A percentile compares a stretch with the other conserved stretches of the same genome.
These are phyloP conservation scores for Dolichoris vasculosae DNA, from an alignment of 1,140 invertebrate genomes.

Conservation along the genomic window DNA sequence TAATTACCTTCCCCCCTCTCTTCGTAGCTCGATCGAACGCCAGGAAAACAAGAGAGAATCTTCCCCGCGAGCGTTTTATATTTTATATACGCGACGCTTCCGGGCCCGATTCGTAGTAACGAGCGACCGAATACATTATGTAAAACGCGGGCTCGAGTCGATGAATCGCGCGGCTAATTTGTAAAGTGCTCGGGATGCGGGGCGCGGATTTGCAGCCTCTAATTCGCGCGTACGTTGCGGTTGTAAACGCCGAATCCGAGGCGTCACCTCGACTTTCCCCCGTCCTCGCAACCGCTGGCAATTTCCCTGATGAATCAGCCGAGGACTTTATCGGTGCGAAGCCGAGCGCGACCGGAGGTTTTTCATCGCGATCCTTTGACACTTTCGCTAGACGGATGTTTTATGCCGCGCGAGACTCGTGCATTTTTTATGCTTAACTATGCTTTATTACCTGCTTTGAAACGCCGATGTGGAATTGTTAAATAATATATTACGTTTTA, in stretches of 20 bases:
- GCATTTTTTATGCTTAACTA: too few relatives aligned
- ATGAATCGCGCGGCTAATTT: conserved; percentile 68
- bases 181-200: conserved; percentile 62
- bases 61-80: conserved; percentile 8
- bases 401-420: not conserved
- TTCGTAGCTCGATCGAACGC: too few relatives aligned
- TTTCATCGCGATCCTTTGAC: too few relatives aligned
- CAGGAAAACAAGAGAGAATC: not conserved
- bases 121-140: conserved; percentile 39
- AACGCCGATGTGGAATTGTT: too few relatives aligned
- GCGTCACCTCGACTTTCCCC: conserved; percentile 42
- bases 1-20: too few relatives aligned
- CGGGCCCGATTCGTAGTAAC: conserved; percentile 33
- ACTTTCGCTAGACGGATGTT: not conserved
- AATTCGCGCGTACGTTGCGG: conserved; percentile 17
- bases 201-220: too few relatives aligned
- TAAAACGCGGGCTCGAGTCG: conserved; percentile 11
- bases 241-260: conserved; percentile 17
- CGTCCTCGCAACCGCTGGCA: not conserved
- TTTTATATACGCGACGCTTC: too few relatives aligned
- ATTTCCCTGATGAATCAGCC: not conserved
- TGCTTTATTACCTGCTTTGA: too few relatives aligned
- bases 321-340: not conserved
- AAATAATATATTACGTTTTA: too few relatives aligned
- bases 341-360: not conserved